Base-by-base conservation (phyloP, 2,113 vertebrate species). In the Lophura nycthemera region DNA sequence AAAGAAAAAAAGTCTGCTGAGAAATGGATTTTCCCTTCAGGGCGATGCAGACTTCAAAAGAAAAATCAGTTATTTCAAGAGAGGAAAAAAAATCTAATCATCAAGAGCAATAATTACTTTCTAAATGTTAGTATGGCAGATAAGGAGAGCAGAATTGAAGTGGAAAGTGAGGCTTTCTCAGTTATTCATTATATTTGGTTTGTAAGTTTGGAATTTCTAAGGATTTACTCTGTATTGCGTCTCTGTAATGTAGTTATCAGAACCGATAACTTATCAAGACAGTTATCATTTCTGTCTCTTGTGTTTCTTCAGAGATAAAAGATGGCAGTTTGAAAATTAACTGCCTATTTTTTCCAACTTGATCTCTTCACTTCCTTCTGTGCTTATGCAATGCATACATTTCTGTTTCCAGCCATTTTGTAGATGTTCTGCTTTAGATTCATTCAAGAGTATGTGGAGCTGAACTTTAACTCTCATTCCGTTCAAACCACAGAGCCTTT, bases 51-150 rank as follows among this genome's bases (percentile, higher is more conserved):
- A 88, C 91, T 96, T 97, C 93, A 97, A 92, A 96, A 97, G 95
- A 69, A 93, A 96, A 96, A 90, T 78, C 85, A 94, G 76, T 84
- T 73, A 66, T 93, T 97, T 74, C 93, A 92, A 94, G 94, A 76
- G 36, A 22, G 72, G 24, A 48, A 90, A 45, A 67, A 70, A 57
- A 56, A 13, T 88, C 95, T 97, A 97, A 97, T 95, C 89, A 88
- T 83, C 40, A 84, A 87, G 89, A 96, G 56, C 65, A 96, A 90
- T 97, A 97, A 96, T 97, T 97, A 56, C 90, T 96, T 96, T 95
- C 82, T 90, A 96, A 96, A 96, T 96, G 97, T 97, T 97, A 96
- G 80, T 66, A 85, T 56, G 82, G 61, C 36, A 78, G 74, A 95
- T 96, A 96, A 97, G 92, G 70, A 83, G 19, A 86, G 18, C 36